Conservation (phyloP, 2,113 vertebrate species). For the Podarcis muralis region DNA sequence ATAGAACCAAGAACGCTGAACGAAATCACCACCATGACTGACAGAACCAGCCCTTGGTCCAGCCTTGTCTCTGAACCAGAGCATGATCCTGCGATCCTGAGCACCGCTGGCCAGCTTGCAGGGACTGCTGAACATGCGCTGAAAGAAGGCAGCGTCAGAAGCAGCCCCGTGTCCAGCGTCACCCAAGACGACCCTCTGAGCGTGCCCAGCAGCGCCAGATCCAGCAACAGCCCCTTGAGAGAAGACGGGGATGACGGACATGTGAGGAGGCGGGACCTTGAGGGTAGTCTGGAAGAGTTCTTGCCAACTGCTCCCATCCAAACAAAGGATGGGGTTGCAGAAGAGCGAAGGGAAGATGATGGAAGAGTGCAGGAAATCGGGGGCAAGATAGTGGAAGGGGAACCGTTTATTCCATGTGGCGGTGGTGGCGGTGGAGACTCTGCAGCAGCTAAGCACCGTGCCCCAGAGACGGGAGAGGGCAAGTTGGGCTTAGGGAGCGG, state of each 20-base stretch:
- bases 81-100: constrained; percentile 42
- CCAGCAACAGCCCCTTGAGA: accelerated
- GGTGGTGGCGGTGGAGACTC: accelerated
- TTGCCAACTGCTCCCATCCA: accelerated
- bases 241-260: neutral
- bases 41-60: constrained; percentile 94
- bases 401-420: neutral
- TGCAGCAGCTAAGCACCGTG: accelerated
- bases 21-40: constrained; percentile 86
- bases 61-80: constrained; percentile 85
- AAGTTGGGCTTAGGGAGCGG: neutral
- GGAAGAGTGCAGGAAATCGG: neutral
- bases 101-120: neutral
- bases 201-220: neutral
- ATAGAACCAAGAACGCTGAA: constrained; percentile 88
- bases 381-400: accelerated
- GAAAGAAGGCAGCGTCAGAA: constrained; percentile 6
- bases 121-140: neutral
- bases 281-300: accelerated
- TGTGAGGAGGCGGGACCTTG: neutral
- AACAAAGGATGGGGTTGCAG: accelerated
- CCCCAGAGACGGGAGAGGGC: neutral
- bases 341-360: accelerated
- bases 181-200: constrained; percentile 30
- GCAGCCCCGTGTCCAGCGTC: constrained; percentile 29